Base-by-base conservation (phyloP, 2,113 vertebrate genomes). In the Nycticebus coucang region DNA sequence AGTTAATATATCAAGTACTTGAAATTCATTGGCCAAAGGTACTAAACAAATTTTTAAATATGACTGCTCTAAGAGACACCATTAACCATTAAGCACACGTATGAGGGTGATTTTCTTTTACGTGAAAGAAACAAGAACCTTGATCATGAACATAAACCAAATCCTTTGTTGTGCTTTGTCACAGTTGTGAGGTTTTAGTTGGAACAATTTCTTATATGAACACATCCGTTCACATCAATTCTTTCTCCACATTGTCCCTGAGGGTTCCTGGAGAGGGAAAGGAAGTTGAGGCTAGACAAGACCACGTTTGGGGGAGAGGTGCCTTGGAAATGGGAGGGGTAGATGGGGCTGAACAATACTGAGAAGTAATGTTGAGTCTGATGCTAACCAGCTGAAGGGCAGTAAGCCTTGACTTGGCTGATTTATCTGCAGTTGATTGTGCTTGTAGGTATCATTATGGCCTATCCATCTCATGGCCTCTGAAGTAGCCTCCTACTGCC, bases 1-100 rank as follows among this genome's bases (percentile, higher is more conserved):
- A 41, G 28, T 59, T 75, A 87, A 71, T 69, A 90, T 87, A 96
- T 89, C 84, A 45, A 89, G 28, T 57, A n/a, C 55, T 88, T 91
- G 55, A 82, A 91, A 68, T 66, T 96, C 57, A 59, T 84, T 81
- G 28, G 33, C 33, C 37, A 55, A 85, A 89, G 22, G 30, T 87
- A 4, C 79, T 77, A 69, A 82, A 79, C 84, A 83, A 62, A 90
- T 33, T 94, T 81, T 60, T 81, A 41, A 35, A 75, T 71, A 62
- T 85, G 82, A 64, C 55, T 21, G 37, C 45, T 62, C 26, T 28
- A 59, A 85, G 22, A 84, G 21, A 35, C 30, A 85, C 21, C 10
- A 87, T 60, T 96, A 96, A 87, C 60, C 35, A 37, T 85, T 66
- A 93, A 92, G 57, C 30, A 57, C 18, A 81, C 41, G n/a, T 75